Evolutionary conservation across 2,888 invertebrate species (phyloP), one percentile per base, ranked within the genome.

Genomic region (Rhimphoctona megacephalus): DNA sequence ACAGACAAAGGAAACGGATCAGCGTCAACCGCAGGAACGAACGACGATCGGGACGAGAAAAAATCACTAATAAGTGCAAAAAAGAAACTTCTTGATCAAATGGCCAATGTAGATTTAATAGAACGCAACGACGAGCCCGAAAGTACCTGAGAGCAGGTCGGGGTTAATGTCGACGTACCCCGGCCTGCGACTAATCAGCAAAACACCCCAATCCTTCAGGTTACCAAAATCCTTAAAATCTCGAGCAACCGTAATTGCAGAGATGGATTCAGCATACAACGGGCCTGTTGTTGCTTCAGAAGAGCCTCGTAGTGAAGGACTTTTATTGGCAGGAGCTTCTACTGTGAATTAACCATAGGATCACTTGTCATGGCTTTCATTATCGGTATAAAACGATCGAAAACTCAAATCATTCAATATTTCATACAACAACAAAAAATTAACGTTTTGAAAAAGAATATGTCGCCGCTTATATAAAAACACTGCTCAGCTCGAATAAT

Each of bases 281-380:
- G 95, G 85, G 95, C 95, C 83, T 95, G 95, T 94, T 95, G 95
- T 91, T 95, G 95, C 89, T 94, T 95, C 87, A 93, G 94, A 83
- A 94, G 94, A 88, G 92, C 94, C 49, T 94, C 94, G 84, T 94
- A 94, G 92, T 93, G 76, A 61, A 89, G 66, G 85, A 72, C 17
- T 30, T 17, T 61, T 7, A 25, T 52, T 30, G 25, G 33, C 79
- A 43, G 70, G 46, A 79, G 14, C 30, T 70, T 33, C 22, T 33
- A 17, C 54, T 30, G 17, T n/a, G 6, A 57, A 79, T 52, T 43
- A 76, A 61, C 14, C 57, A 14, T 25, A 39, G 52, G 0, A 67
- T 17, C 69, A 19, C 25, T 64, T 6, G 14, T 69, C 54, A 19
- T 57, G 11, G 19, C 43, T 36, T 57, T 39, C 0, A 61, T 76